Evolutionary conservation across 92 coral and sea anemone genomes (phyloP), one percentile per base, ranked within the genome.

Genomic region (Metridium senile): DNA sequence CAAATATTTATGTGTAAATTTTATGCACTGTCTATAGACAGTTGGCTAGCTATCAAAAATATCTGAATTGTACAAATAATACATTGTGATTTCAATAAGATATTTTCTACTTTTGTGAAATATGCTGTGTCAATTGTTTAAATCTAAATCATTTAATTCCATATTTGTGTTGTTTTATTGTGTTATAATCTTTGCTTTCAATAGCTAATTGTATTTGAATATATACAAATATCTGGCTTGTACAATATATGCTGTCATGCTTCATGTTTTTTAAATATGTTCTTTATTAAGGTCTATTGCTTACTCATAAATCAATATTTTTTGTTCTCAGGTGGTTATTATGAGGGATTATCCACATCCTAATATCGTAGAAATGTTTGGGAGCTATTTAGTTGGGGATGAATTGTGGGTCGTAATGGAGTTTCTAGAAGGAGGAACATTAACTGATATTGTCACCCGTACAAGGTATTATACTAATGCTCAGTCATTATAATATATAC

Each of bases 341-440:
- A 96, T 96, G 99, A 84, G 99, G 66, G 99, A 96, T 70, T 96
- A 92, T 33, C 99, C 97, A 47, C 99, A 96, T 59, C 97, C 99
- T 0, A 96, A 96, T 57, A 86, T 96, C 28, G 99, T 96, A 27
- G 99, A 96, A 53, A 96, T 96, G 99, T 96, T 84, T 74, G 99
- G 99, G 26, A 96, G 99, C 77, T 85, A 92, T 61, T 89, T 96
- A 27, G 94, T 93, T 67, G 97, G 80, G 29, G 97, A 96, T 77
- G 99, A 96, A 72, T 82, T 96, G 4, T 96, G 99, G 99, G 99
- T 96, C 32, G 96, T 92, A 0, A 96, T 96, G 99, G 99, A 96
- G 70, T 96, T 87, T 75, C 85, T 96, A 32, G 99, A 96, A 81
- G 99, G 99, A 49, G 99, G 99, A 33, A 85, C 99, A 3, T 75